Evolutionary conservation across 2,113 vertebrate species (phyloP).

Genomic region (Uria aalge): DNA sequence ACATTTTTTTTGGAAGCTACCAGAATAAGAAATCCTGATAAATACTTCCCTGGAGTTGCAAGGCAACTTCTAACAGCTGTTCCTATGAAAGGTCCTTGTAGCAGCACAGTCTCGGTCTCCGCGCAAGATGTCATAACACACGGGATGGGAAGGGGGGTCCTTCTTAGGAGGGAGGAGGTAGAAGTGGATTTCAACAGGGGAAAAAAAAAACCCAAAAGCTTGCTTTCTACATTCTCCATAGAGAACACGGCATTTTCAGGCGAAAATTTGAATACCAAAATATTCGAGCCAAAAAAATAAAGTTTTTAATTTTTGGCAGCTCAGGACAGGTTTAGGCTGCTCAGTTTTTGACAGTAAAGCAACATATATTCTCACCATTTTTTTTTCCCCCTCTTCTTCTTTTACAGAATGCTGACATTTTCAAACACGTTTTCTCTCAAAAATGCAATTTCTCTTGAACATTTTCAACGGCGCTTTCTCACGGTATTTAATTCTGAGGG

Average conservation of each 20-base stretch:
- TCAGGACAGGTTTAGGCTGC: constrained; percentile 51
- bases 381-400: not conserved
- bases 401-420: constrained; percentile 65
- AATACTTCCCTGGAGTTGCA: not conserved
- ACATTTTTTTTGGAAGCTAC: not conserved
- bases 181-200: not conserved
- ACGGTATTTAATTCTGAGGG: not conserved
- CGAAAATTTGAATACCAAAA: constrained; percentile 28
- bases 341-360: constrained; percentile 65
- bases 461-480: constrained; percentile 15
- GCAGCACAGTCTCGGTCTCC: not conserved
- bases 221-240: not conserved
- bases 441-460: constrained; percentile 11
- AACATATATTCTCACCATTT: constrained; percentile 55
- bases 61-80: not conserved
- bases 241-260: not conserved
- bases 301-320: constrained; percentile 53
- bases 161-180: not conserved
- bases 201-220: not conserved
- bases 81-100: not conserved
- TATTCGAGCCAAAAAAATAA: constrained; percentile 37
- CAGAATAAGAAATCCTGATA: not conserved
- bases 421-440: constrained; percentile 18
- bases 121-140: not conserved
- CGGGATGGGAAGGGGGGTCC: not conserved